These are phyloP conservation scores for Progne subis DNA, from an alignment of 2,113 vertebrate genomes.

Conservation along the genomic window DNA sequence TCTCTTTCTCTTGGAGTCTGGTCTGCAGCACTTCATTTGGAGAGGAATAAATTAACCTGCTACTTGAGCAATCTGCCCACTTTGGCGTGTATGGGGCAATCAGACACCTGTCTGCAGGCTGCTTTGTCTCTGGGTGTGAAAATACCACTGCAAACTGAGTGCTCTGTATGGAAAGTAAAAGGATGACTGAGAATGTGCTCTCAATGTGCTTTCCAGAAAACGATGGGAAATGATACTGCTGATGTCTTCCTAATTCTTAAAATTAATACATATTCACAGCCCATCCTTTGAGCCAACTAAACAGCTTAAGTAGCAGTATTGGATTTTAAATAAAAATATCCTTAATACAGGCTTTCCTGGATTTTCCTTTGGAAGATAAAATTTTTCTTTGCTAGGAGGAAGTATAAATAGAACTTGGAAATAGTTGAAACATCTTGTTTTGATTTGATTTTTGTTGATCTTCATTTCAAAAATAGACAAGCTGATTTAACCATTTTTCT, in stretches of 20 bases:
- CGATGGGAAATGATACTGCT: not conserved
- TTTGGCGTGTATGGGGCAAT: not conserved
- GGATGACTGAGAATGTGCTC: accelerated
- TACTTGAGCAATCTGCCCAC: not conserved
- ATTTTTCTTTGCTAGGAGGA: not conserved
- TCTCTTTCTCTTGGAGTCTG: not conserved
- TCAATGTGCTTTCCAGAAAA: not conserved
- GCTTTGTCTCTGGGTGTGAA: not conserved
- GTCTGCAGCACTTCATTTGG: not conserved
- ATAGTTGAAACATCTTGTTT: constrained; percentile 1
- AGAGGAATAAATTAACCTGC: not conserved
- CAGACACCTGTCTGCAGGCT: not conserved
- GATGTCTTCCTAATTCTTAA: not conserved
- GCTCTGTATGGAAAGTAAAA: not conserved
- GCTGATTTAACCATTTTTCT: constrained; percentile 43
- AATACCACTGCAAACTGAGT: not conserved
- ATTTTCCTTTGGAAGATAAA: not conserved
- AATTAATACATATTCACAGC: not conserved
- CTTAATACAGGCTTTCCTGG: not conserved
- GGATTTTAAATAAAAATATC: not conserved
- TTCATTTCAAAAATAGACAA: constrained; percentile 44
- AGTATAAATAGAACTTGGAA: constrained; percentile 4
- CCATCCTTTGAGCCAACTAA: not conserved
- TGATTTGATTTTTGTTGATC: constrained; percentile 37
- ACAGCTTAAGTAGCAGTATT: not conserved